phyloP scores from a whole-genome alignment of 1,140 invertebrate genomes.

The Cyphomyrmex costatus region DNA sequence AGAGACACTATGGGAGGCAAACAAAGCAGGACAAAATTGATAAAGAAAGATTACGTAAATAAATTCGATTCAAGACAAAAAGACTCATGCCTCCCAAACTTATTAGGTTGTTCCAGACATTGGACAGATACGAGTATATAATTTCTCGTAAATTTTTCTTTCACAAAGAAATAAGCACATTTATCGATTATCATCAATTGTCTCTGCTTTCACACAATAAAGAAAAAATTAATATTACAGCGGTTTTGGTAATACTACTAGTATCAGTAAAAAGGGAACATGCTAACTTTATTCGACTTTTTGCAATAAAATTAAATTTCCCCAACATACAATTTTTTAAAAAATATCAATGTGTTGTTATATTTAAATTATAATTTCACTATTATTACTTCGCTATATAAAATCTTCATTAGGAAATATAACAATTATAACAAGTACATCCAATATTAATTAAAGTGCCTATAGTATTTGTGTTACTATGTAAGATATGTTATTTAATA shows the following conservation, averaged over 20 bases:
- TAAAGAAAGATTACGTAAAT: slow-evolving; percentile 43
- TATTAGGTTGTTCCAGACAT: slow-evolving; percentile 87
- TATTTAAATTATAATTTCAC: background rate
- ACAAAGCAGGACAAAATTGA: slow-evolving; percentile 56
- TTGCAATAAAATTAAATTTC: slow-evolving; percentile 24
- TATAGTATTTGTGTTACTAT: slow-evolving; percentile 17
- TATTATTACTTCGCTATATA: slow-evolving; percentile 14
- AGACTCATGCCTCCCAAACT: slow-evolving; percentile 81
- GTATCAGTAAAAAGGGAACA: slow-evolving; percentile 24
- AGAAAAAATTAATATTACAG: slow-evolving; percentile 42
- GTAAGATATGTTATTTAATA: slow-evolving; percentile 42
- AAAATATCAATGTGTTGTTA: background rate
- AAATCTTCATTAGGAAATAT: slow-evolving; percentile 19
- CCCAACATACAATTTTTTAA: background rate
- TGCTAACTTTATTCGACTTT: background rate
- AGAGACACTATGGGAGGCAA: slow-evolving; percentile 69
- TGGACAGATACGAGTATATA: slow-evolving; percentile 78
- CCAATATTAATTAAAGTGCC: slow-evolving; percentile 15
- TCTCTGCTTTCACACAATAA: slow-evolving; percentile 43
- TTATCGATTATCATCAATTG: slow-evolving; percentile 52
- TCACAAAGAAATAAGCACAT: slow-evolving; percentile 62
- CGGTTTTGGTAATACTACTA: slow-evolving; percentile 61
- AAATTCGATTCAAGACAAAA: slow-evolving; percentile 27
- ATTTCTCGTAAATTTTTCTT: slow-evolving; percentile 66
- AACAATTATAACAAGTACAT: slow-evolving; percentile 46